Base-by-base conservation (phyloP, 2,888 invertebrate genomes). In the Tryphoninae sp. region DNA sequence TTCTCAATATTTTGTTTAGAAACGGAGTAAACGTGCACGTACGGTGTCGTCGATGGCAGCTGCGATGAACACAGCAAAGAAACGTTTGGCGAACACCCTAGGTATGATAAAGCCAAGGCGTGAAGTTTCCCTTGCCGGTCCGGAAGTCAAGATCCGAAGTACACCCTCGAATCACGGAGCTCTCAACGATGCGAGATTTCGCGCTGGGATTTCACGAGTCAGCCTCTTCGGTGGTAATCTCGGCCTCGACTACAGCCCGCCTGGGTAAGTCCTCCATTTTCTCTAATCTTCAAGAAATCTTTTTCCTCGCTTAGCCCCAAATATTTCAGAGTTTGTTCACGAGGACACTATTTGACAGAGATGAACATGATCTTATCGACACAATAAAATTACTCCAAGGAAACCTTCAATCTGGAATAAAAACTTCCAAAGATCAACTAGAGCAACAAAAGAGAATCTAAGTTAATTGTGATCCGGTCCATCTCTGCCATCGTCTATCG, bases 151-250 rank as follows among this genome's bases (percentile, higher is more conserved):
- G 84, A 86, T 78, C 55, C 78, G 69, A 9, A 78, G 78, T 1
- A 49, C 59, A 45, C 67, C 85, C 22, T 51, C 84, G 8, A 84
- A 88, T 3, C 86, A 80, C 69, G 81, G 85, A 8, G n/a, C 62
- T 2, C 65, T 91, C 13, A 82, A 61, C 22, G 83, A 68, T 23
- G 72, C 88, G n/a, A 86, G 90, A 85, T 87, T 90, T 75, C 91
- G 90, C 81, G 93, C 93, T 33, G 94, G 94, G 11, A 93, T 94
- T 65, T 91, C 94, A 7, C 93, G 93, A 26, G 92, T 96, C 68
- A 93, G 94, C 84, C 91, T 97, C 45, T 95, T 96, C 88, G 96
- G 96, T 9, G 92, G 93, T 84, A 92, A 93, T 65, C 93, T 96
- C 87, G 94, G 95, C 83, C 92, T 97, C 71, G 95, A 96, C 84